Base-by-base conservation (phyloP, 2,797 vertebrate species). In the Sylvia borin region DNA sequence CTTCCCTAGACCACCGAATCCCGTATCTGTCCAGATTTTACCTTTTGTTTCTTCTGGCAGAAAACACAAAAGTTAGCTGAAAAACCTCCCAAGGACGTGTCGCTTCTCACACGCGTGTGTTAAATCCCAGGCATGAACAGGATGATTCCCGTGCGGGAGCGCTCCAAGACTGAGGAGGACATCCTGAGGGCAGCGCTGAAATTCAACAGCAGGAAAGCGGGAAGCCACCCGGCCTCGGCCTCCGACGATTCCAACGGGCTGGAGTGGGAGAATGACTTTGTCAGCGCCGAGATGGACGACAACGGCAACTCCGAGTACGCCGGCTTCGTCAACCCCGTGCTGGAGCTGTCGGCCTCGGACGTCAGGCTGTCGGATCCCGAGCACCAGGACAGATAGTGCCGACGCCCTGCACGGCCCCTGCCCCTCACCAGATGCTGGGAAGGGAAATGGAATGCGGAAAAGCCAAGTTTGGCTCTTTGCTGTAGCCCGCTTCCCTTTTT, bases 251-350 rank as follows among this genome's bases (percentile, higher is more conserved):
- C 99, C 70, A 99, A 98, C 1, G 99, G 99, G 2, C 97, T 99
- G 70, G 99, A 99, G 97, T 99, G 99, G 99, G 99, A 99, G 97
- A 99, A 99, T 26, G 99, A 99, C 96, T 99, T 99, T 74, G 98
- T 99, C 57, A 98, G 98, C 24, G 98, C 98, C 0, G 98, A 98
- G 66, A 94, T 98, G 66, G 99, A 99, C 60, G 99, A 99, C 61
- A 98, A 97, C 2, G 98, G 98, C 88, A 99, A 99, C 60, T 97
- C 98, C 0, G 99, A 99, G 74, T 99, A 98, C 6, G 98, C 98
- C 4, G 98, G 99, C 10, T 99, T 99, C 93, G 99, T 99, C 54
- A 99, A 99, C 72, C 99, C 99, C 5, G 98, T 99, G 34, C 95
- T 99, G 47, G 98, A 99, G 81, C 94, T 98, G 38, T 98, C 98